These are phyloP conservation scores for Diorhabda elongata DNA, from an alignment of 1,140 invertebrate species.

Conservation along the genomic window DNA sequence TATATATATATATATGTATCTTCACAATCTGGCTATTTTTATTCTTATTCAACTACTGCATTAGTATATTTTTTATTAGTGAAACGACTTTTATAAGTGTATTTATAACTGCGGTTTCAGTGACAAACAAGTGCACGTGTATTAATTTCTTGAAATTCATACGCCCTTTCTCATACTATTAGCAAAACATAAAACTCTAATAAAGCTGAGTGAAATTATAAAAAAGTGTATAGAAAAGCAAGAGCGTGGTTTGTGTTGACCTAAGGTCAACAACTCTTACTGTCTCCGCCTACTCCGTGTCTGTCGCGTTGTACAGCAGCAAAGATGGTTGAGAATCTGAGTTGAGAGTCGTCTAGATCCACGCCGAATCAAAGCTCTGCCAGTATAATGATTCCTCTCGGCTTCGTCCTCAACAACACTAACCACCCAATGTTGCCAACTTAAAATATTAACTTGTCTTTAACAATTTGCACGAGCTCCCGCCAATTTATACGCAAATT, in stretches of 20 bases:
- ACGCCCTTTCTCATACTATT: background rate
- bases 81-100: no score
- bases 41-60: no score
- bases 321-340: conserved; percentile 25
- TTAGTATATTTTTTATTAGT: no score
- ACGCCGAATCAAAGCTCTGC: background rate
- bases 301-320: conserved; percentile 40
- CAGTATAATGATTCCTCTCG: background rate
- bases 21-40: no score
- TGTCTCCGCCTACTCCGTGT: conserved; percentile 45
- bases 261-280: conserved; percentile 48
- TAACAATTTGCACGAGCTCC: background rate
- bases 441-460: background rate
- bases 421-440: background rate
- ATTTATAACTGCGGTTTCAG: background rate
- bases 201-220: conserved; percentile 22
- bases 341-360: conserved; percentile 7
- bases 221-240: conserved; percentile 28
- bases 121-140: background rate
- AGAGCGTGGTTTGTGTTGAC: conserved; percentile 37
- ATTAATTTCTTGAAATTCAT: background rate
- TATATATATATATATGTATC: no score
- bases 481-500: background rate
- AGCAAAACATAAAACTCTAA: conserved; percentile 1
- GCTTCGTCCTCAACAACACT: background rate